Evolutionary conservation across 1,140 invertebrate genomes (phyloP).

Genomic region (Galleria mellonella): DNA sequence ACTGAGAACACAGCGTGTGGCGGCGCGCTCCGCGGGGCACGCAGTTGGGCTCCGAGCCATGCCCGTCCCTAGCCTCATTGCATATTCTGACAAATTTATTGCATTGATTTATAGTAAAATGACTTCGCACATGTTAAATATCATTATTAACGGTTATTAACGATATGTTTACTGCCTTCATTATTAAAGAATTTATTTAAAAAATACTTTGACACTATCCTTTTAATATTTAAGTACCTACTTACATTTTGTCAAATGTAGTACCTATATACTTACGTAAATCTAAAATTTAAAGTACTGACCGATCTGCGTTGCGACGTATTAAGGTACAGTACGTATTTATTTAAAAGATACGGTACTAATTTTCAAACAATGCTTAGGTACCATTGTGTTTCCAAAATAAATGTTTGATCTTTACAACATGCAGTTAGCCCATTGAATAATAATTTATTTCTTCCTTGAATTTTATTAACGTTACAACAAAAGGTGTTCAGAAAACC

Average conservation of each 20-base stretch:
- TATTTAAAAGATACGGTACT: neutral
- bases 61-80: slow-evolving; percentile 13
- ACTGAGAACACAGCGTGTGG: slow-evolving; percentile 53
- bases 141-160: slow-evolving; percentile 6
- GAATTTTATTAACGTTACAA: slow-evolving; percentile 21
- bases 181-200: neutral
- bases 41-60: slow-evolving; percentile 22
- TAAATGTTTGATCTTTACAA: neutral
- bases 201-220: too few relatives aligned
- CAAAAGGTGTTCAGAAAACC: slow-evolving; percentile 28
- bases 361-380: neutral
- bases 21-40: slow-evolving; percentile 32
- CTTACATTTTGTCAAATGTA: too few relatives aligned
- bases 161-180: neutral
- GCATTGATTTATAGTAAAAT: slow-evolving; percentile 27
- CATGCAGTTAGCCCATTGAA: slow-evolving; percentile 1
- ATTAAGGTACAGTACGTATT: neutral
- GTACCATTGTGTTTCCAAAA: too few relatives aligned
- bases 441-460: slow-evolving; percentile 22
- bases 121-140: slow-evolving; percentile 17
- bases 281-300: too few relatives aligned
- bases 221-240: too few relatives aligned
- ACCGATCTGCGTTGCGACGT: too few relatives aligned
- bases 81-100: slow-evolving; percentile 43
- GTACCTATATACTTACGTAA: too few relatives aligned